A percentile compares a stretch with the other conserved stretches of the same genome.
Conservation (phyloP, 2,797 vertebrate species). For the Tokudaia muenninki region DNA sequence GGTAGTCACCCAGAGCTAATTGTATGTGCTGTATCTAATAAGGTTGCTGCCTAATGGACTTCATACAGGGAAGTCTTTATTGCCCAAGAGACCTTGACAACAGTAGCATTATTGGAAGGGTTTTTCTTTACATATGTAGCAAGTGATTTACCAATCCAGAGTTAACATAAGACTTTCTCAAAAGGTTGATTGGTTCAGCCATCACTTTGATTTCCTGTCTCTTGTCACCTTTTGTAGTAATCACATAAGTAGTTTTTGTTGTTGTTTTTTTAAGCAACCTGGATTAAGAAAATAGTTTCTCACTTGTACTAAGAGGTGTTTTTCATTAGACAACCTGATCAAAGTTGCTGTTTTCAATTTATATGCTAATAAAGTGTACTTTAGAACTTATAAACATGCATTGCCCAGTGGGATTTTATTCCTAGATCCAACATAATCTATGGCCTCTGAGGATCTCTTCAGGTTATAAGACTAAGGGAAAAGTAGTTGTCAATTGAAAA, state of each 20-base stretch:
- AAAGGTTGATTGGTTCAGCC: slow-evolving; percentile 75
- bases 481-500: slow-evolving; percentile 69
- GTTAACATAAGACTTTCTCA: slow-evolving; percentile 70
- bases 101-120: slow-evolving; percentile 52
- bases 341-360: slow-evolving; percentile 85
- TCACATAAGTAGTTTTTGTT: slow-evolving; percentile 78
- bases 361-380: slow-evolving; percentile 85
- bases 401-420: slow-evolving; percentile 80
- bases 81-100: slow-evolving; percentile 76
- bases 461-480: slow-evolving; percentile 67
- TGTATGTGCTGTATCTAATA: slow-evolving; percentile 67
- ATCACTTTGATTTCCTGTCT: slow-evolving; percentile 79
- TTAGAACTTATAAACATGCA: slow-evolving; percentile 81
- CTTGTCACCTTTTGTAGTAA: slow-evolving; percentile 77
- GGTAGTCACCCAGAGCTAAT: slow-evolving; percentile 73
- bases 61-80: slow-evolving; percentile 73
- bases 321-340: slow-evolving; percentile 83
- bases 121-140: slow-evolving; percentile 57
- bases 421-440: slow-evolving; percentile 79
- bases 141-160: slow-evolving; percentile 58
- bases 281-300: slow-evolving; percentile 83
- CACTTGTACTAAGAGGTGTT: slow-evolving; percentile 77
- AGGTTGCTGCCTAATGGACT: slow-evolving; percentile 78
- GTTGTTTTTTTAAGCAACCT: slow-evolving; percentile 76
- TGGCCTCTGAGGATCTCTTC: slow-evolving; percentile 76